phyloP scores from a whole-genome alignment of 2,888 invertebrate genomes.

The Azorinus chamasolen region DNA sequence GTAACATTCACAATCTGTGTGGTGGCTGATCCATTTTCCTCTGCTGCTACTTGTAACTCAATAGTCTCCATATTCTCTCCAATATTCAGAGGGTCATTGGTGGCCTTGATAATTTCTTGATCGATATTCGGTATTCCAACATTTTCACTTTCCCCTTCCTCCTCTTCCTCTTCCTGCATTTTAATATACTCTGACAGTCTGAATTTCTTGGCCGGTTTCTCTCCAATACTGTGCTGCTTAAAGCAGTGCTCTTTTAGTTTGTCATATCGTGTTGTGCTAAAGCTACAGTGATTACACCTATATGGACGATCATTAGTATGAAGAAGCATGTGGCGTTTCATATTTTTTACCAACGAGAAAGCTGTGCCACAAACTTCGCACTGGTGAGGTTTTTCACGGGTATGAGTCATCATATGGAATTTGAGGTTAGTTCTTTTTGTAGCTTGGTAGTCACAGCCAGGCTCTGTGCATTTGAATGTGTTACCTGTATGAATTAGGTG shows the following conservation, averaged over 20 bases:
- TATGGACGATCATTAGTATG: slow-evolving; percentile 81
- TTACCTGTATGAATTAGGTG: slow-evolving; percentile 88
- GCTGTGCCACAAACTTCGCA: slow-evolving; percentile 89
- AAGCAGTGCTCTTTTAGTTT: slow-evolving; percentile 88
- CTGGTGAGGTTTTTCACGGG: slow-evolving; percentile 88
- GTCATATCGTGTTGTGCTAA: slow-evolving; percentile 87
- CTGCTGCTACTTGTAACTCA: slow-evolving; percentile 50
- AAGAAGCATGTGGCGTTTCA: slow-evolving; percentile 86
- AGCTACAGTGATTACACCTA: slow-evolving; percentile 87
- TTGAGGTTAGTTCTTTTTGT: slow-evolving; percentile 88
- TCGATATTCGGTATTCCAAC: not conserved
- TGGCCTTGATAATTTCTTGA: not conserved
- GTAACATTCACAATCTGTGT: slow-evolving; percentile 53
- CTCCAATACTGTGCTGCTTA: slow-evolving; percentile 83
- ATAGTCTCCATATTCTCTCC: slow-evolving; percentile 47
- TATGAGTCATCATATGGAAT: slow-evolving; percentile 88
- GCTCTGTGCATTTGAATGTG: slow-evolving; percentile 87
- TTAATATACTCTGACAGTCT: slow-evolving; percentile 58
- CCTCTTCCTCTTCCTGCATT: slow-evolving; percentile 7
- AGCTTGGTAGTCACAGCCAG: slow-evolving; percentile 87
- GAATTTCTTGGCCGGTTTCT: slow-evolving; percentile 75
- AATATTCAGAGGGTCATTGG: not conserved
- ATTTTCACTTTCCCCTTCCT: slow-evolving; percentile 6
- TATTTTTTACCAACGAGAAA: slow-evolving; percentile 88
- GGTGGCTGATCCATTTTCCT: slow-evolving; percentile 13